phyloP scores from a whole-genome alignment of 1,140 invertebrate species.

The Heliconius nattereri region DNA sequence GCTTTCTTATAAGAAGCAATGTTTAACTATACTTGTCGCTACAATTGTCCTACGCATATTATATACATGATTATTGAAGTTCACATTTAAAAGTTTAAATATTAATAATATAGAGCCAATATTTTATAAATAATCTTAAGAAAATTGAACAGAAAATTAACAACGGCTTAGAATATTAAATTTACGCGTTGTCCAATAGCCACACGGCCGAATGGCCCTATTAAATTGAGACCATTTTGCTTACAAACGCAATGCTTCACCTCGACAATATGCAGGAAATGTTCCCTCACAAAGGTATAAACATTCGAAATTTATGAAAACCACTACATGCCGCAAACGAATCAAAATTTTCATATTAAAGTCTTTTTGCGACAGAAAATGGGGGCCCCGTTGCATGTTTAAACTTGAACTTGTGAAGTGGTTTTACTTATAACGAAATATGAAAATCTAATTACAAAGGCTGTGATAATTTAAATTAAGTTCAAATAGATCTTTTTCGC shows the following conservation, averaged over 20 bases:
- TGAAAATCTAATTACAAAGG: constrained; percentile 41
- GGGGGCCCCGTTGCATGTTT: constrained; percentile 29
- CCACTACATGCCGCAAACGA: constrained; percentile 40
- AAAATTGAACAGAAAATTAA: background rate
- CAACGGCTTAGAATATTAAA: background rate
- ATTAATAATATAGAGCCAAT: background rate
- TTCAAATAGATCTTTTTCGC: constrained; percentile 30
- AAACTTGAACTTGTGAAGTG: constrained; percentile 27
- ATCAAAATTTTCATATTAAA: constrained; percentile 50
- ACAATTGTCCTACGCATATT: too few relatives aligned
- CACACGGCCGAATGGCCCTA: constrained; percentile 13
- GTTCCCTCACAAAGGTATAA: constrained; percentile 39
- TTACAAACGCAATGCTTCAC: constrained; percentile 23
- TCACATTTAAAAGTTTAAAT: too few relatives aligned
- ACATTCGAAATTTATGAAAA: constrained; percentile 47
- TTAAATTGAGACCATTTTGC: constrained; percentile 22
- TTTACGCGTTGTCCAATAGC: constrained; percentile 4
- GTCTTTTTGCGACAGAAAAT: constrained; percentile 30
- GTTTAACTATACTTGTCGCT: too few relatives aligned
- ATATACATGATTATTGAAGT: too few relatives aligned
- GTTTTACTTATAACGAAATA: constrained; percentile 38
- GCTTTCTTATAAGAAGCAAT: too few relatives aligned
- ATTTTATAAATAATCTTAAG: background rate
- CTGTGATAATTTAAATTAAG: constrained; percentile 31
- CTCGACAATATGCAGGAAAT: constrained; percentile 42